These are phyloP conservation scores for Hemaris fuciformis DNA, from an alignment of 2,888 invertebrate species.

Conservation along the genomic window DNA sequence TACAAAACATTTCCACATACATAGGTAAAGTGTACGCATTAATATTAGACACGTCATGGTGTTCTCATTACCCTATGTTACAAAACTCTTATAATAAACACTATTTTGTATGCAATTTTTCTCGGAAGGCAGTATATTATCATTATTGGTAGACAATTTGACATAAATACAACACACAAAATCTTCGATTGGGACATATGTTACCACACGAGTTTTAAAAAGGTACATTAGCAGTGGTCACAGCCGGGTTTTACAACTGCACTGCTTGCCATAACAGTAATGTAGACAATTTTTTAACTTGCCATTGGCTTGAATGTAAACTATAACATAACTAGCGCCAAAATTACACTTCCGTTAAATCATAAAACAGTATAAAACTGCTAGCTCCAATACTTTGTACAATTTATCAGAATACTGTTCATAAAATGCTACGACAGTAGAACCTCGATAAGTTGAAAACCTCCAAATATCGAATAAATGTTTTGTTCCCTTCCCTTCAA, in stretches of 20 bases:
- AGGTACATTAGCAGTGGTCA: background rate
- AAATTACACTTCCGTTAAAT: background rate
- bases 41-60: background rate
- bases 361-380: background rate
- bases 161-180: background rate
- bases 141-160: background rate
- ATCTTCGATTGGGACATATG: background rate
- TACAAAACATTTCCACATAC: background rate
- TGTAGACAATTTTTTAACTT: background rate
- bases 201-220: background rate
- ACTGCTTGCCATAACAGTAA: background rate
- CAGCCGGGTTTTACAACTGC: background rate
- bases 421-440: background rate
- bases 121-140: background rate
- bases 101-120: background rate
- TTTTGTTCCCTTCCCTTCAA: no score
- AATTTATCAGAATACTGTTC: background rate
- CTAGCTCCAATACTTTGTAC: background rate
- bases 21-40: background rate
- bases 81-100: background rate
- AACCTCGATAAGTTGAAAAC: no score
- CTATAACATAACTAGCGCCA: background rate
- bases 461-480: no score
- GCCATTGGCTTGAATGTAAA: background rate
- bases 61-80: background rate